A percentile compares a stretch with the other conserved stretches of the same genome.
These are phyloP conservation scores for Sitophilus oryzae DNA, from an alignment of 1,140 invertebrate species.

Conservation along the genomic window DNA sequence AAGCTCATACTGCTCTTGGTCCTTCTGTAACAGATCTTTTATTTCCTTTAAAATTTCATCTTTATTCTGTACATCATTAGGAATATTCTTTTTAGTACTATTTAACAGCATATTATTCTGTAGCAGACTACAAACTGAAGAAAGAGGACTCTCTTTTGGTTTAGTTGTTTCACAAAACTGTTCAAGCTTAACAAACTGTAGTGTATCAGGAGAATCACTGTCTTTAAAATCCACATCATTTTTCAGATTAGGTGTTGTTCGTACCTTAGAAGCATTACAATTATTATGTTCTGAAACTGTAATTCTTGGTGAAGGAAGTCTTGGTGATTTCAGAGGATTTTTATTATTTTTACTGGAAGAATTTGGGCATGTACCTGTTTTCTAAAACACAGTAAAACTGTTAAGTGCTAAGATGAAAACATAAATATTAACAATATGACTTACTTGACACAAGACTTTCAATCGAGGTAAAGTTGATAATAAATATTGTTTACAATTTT, in stretches of 20 bases:
- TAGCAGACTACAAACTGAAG: constrained; percentile 10
- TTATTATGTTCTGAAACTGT: no score
- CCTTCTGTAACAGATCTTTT: neutral
- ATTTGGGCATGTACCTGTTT: no score
- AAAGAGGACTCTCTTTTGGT: constrained; percentile 2
- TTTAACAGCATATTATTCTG: constrained; percentile 2
- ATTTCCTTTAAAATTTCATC: constrained; percentile 2
- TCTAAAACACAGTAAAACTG: no score
- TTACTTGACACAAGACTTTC: no score
- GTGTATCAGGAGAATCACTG: neutral
- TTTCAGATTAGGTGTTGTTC: neutral
- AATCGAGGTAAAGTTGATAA: neutral
- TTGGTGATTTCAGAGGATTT: no score
- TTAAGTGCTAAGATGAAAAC: no score
- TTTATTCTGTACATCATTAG: neutral
- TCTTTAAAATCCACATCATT: neutral
- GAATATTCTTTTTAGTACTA: neutral
- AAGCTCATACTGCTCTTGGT: constrained; percentile 2
- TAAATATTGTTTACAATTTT: neutral
- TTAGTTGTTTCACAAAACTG: neutral
- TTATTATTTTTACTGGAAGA: no score
- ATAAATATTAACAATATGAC: no score
- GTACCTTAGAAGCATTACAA: no score
- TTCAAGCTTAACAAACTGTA: neutral
- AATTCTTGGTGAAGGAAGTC: no score